Conservation (phyloP, 1,140 invertebrate genomes). For the Musca vetustissima region DNA sequence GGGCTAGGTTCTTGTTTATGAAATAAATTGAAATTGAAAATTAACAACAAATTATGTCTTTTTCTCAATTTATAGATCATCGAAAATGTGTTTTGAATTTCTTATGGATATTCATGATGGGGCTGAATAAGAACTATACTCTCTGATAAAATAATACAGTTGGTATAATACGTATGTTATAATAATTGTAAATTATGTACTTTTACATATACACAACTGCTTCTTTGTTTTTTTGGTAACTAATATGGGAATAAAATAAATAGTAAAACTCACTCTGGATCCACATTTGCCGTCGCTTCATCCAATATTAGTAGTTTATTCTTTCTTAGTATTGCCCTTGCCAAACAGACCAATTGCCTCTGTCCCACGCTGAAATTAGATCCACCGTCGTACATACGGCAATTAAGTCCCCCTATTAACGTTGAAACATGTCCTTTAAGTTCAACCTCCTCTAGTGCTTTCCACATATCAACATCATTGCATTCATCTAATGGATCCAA, state of each 20-base stretch:
- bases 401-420: constrained; percentile 63
- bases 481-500: constrained; percentile 77
- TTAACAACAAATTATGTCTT: too few relatives aligned
- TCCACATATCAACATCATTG: constrained; percentile 77
- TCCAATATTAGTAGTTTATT: constrained; percentile 80
- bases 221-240: too few relatives aligned
- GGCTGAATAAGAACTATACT: too few relatives aligned
- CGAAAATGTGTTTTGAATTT: too few relatives aligned
- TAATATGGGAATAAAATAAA: neutral
- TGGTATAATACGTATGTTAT: too few relatives aligned
- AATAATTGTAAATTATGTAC: too few relatives aligned
- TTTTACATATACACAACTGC: too few relatives aligned
- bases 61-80: too few relatives aligned
- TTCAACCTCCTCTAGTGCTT: constrained; percentile 79
- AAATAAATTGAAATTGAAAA: too few relatives aligned
- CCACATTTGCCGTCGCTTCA: constrained; percentile 72
- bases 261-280: constrained; percentile 62
- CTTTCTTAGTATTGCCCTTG: constrained; percentile 71
- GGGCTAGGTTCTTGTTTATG: too few relatives aligned
- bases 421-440: constrained; percentile 65
- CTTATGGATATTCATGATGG: too few relatives aligned
- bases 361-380: constrained; percentile 77
- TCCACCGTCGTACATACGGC: constrained; percentile 66
- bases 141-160: too few relatives aligned
- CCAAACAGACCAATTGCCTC: constrained; percentile 77